Evolutionary conservation across 2,797 vertebrate species (phyloP).

Genomic region (Borostomias antarcticus): DNA sequence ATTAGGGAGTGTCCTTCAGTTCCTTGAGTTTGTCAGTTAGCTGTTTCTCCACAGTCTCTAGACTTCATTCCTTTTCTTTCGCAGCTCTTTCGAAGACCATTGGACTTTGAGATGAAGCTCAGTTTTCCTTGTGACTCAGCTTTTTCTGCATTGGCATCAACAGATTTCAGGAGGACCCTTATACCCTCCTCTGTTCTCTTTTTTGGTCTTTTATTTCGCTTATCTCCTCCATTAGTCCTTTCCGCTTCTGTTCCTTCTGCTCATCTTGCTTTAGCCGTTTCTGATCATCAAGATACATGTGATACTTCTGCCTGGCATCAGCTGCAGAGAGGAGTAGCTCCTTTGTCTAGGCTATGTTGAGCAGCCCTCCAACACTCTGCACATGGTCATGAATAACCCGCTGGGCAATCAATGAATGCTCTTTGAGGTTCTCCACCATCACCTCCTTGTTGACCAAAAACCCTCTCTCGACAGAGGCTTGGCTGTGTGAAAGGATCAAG

Average conservation of each 20-base stretch:
- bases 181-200: no score
- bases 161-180: no score
- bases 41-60: no score
- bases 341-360: no score
- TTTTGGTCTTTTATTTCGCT: no score
- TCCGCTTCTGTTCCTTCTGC: slow-evolving; percentile 31
- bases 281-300: no score
- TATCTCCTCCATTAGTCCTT: no score
- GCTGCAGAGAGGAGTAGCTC: no score
- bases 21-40: slow-evolving; percentile 32
- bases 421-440: slow-evolving; percentile 38
- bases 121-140: slow-evolving; percentile 28
- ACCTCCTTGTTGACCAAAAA: slow-evolving; percentile 40
- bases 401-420: slow-evolving; percentile 35
- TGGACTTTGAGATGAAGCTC: slow-evolving; percentile 33
- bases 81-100: slow-evolving; percentile 34
- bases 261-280: slow-evolving; percentile 26
- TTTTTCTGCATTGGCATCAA: slow-evolving; percentile 34
- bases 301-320: slow-evolving; percentile 27
- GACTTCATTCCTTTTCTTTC: slow-evolving; percentile 34
- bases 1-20: slow-evolving; percentile 19
- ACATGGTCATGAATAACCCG: slow-evolving; percentile 41
- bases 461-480: slow-evolving; percentile 32
- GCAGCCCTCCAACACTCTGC: slow-evolving; percentile 34
- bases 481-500: slow-evolving; percentile 35